Conservation (phyloP, 1,140 invertebrate genomes). For the Thaumatotibia leucotreta region DNA sequence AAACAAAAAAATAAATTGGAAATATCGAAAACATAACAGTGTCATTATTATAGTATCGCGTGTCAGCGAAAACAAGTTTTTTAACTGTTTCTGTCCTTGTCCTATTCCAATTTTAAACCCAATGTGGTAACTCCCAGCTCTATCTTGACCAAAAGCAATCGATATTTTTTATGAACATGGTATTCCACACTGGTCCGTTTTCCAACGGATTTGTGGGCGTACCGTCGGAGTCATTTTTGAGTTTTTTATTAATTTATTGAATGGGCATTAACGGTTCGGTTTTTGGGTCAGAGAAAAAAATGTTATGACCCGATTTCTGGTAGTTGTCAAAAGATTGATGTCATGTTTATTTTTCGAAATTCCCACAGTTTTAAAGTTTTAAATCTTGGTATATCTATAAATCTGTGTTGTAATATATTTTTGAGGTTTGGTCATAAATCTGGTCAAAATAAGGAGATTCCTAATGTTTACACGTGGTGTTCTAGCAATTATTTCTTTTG, state of each 20-base stretch:
- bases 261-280: neutral
- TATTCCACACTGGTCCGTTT: neutral
- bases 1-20: no score
- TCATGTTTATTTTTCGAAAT: neutral
- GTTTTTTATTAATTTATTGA: constrained; percentile 13
- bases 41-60: neutral
- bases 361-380: neutral
- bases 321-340: constrained; percentile 3
- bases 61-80: neutral
- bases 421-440: no score
- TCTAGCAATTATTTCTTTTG: no score
- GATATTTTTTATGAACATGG: constrained; percentile 30
- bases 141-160: constrained; percentile 10
- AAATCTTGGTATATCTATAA: neutral
- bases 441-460: no score
- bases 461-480: no score
- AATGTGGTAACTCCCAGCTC: neutral
- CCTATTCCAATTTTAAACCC: neutral
- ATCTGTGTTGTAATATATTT: neutral
- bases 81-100: neutral
- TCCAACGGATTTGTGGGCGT: neutral
- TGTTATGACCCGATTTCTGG: constrained; percentile 5
- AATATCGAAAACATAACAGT: no score
- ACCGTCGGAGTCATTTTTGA: neutral
- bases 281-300: constrained; percentile 2